Evolutionary conservation across 2,113 vertebrate genomes (phyloP).

Genomic region (Neodontobutis hainanensis): DNA sequence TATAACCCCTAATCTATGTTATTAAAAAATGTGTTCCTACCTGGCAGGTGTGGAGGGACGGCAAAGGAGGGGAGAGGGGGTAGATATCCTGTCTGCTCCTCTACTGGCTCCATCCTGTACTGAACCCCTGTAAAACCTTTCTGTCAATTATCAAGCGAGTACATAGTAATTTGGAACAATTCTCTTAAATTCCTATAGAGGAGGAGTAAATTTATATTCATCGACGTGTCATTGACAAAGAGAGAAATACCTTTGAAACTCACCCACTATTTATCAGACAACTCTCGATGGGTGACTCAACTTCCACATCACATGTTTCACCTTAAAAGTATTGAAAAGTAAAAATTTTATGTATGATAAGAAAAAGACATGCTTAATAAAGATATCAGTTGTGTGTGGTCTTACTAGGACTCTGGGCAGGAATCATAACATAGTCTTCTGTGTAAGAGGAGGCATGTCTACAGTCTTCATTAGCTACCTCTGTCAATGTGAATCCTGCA

Average conservation of each 20-base stretch:
- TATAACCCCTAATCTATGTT: not conserved
- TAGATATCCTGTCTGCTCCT: constrained; percentile 79
- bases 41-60: constrained; percentile 81
- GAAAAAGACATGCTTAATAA: not conserved
- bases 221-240: too few relatives aligned
- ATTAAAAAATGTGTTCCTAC: constrained; percentile 70
- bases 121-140: constrained; percentile 73
- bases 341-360: not conserved
- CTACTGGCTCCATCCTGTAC: constrained; percentile 77
- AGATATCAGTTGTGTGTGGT: not conserved
- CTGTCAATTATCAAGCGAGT: not conserved
- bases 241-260: constrained; percentile 48
- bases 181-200: not conserved
- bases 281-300: constrained; percentile 81
- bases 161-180: not conserved
- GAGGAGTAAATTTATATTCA: too few relatives aligned
- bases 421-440: constrained; percentile 93
- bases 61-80: constrained; percentile 79
- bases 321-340: constrained; percentile 67
- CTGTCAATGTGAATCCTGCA: constrained; percentile 80
- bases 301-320: constrained; percentile 80
- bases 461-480: constrained; percentile 80
- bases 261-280: constrained; percentile 90
- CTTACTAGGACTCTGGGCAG: constrained; percentile 87
- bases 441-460: constrained; percentile 85